These are phyloP conservation scores for Eriosoma lanigerum DNA, from an alignment of 1,140 invertebrate genomes.

Conservation along the genomic window DNA sequence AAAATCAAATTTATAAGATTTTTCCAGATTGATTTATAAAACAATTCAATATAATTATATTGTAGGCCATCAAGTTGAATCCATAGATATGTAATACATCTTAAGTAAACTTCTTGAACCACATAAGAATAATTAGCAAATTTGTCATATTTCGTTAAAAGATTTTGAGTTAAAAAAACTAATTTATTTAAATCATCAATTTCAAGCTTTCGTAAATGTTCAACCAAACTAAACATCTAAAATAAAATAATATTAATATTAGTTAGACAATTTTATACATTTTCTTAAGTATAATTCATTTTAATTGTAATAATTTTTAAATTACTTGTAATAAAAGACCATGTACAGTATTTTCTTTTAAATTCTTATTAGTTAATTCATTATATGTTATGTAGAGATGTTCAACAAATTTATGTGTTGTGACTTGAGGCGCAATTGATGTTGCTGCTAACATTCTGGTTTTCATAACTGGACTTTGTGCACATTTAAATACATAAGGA, in stretches of 20 bases:
- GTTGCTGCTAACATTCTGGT: conserved; percentile 59
- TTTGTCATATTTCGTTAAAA: background rate
- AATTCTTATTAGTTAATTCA: conserved; percentile 55
- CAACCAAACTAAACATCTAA: conserved; percentile 39
- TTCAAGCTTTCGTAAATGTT: conserved; percentile 18
- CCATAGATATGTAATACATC: conserved; percentile 42
- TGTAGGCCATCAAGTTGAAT: conserved; percentile 20
- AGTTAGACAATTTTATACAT: background rate
- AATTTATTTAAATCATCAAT: conserved; percentile 13
- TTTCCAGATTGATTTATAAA: background rate
- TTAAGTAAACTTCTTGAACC: conserved; percentile 28
- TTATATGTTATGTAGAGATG: conserved; percentile 57
- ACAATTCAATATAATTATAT: background rate
- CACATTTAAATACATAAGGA: conserved; percentile 57
- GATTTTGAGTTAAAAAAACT: background rate
- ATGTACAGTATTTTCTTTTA: conserved; percentile 59
- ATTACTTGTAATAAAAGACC: conserved; percentile 60
- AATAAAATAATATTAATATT: background rate
- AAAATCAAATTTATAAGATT: background rate
- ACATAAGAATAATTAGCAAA: conserved; percentile 10
- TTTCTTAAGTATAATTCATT: background rate
- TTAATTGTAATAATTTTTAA: background rate
- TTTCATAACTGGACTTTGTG: conserved; percentile 57
- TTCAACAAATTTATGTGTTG: conserved; percentile 57
- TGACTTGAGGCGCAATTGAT: conserved; percentile 58